phyloP scores from a whole-genome alignment of 2,888 invertebrate species.

The Nomada ruficornis region DNA sequence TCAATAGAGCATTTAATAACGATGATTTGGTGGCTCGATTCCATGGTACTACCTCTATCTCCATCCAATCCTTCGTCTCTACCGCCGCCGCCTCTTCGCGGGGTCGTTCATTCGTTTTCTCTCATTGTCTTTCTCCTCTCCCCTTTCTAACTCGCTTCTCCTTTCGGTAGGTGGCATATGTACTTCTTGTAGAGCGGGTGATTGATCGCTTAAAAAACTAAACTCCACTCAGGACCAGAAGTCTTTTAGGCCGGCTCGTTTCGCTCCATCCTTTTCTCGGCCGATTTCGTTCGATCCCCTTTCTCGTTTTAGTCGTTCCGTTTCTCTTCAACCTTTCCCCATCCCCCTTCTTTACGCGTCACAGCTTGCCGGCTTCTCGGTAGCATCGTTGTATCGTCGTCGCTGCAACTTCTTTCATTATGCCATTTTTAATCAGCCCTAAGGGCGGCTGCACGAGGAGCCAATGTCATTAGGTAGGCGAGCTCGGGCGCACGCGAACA shows the following conservation, averaged over 20 bases:
- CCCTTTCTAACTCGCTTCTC: slow-evolving; percentile 58
- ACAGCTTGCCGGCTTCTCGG: slow-evolving; percentile 65
- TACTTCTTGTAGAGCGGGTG: slow-evolving; percentile 79
- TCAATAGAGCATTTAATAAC: slow-evolving; percentile 73
- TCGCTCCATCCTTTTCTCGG: slow-evolving; percentile 38
- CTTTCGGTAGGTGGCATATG: slow-evolving; percentile 77
- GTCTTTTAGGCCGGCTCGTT: slow-evolving; percentile 40
- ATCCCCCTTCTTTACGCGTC: slow-evolving; percentile 27
- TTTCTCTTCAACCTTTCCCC: slow-evolving; percentile 12
- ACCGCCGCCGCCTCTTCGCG: not conserved
- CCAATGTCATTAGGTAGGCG: slow-evolving; percentile 74
- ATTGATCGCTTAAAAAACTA: slow-evolving; percentile 81
- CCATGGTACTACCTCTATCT: slow-evolving; percentile 40
- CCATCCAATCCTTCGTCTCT: slow-evolving; percentile 18
- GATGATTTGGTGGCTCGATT: slow-evolving; percentile 64
- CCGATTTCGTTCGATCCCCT: slow-evolving; percentile 28
- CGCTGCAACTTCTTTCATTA: slow-evolving; percentile 79
- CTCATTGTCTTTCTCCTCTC: slow-evolving; percentile 39
- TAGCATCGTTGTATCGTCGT: slow-evolving; percentile 75
- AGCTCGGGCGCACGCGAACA: slow-evolving; percentile 16
- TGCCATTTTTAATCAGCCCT: slow-evolving; percentile 82
- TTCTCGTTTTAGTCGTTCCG: slow-evolving; percentile 36
- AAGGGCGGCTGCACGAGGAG: slow-evolving; percentile 67
- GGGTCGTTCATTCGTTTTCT: slow-evolving; percentile 39
- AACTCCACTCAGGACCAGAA: slow-evolving; percentile 67